Evolutionary conservation across 2,888 invertebrate species (phyloP).

Genomic region (Agelastica alni): DNA sequence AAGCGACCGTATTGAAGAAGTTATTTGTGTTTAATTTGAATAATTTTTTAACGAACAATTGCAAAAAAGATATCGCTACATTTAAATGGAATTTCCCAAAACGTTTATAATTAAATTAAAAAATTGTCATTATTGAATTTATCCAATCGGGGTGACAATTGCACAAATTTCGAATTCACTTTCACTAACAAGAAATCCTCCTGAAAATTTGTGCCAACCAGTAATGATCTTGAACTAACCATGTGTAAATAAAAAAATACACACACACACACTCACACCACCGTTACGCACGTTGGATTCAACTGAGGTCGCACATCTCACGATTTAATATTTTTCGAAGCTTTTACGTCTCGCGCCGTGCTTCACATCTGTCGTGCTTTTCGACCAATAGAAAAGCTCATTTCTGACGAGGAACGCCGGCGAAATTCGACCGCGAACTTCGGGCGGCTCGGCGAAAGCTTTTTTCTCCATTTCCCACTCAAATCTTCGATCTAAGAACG

Average conservation of each 20-base stretch:
- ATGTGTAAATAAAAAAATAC: conserved; percentile 55
- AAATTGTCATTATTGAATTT: no score
- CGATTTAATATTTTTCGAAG: conserved; percentile 48
- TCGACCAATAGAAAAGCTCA: conserved; percentile 52
- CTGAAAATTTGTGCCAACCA: conserved; percentile 13
- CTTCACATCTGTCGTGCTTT: conserved; percentile 55
- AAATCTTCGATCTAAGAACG: conserved; percentile 12
- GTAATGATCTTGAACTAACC: conserved; percentile 50
- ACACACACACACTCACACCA: conserved; percentile 50
- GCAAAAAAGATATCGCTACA: no score
- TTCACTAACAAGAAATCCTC: conserved; percentile 24
- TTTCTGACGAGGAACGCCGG: conserved; percentile 34
- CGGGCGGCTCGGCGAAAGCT: conserved; percentile 26
- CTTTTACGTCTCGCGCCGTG: conserved; percentile 55
- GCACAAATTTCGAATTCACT: no score
- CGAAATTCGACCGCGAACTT: conserved; percentile 29
- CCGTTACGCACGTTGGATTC: conserved; percentile 56
- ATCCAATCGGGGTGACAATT: no score
- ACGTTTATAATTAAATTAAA: no score
- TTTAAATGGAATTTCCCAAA: no score
- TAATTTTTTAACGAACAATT: no score
- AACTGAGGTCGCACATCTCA: conserved; percentile 51
- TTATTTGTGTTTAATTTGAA: no score
- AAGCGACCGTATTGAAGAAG: no score
- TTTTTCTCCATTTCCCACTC: conserved; percentile 31